Conservation (phyloP, 37 sponge, comb jelly and placozoan species). For the Cladorhizidae sp. region DNA sequence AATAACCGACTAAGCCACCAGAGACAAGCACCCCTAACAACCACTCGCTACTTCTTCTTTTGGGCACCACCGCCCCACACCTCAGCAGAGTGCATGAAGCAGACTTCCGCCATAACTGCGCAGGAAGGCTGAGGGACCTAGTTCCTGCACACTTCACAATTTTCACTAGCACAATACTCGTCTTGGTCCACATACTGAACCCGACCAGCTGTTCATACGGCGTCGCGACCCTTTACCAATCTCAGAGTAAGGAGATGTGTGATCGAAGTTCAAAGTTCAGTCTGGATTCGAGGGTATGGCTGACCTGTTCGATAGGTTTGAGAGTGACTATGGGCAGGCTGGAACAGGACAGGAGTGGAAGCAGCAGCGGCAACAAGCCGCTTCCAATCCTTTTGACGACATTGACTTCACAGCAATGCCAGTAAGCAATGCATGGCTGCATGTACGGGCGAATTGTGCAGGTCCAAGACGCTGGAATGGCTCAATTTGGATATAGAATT, state of each 20-base stretch:
- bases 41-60: background rate
- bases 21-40: background rate
- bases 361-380: background rate
- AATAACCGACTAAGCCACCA: background rate
- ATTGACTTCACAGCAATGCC: constrained; percentile 1
- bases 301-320: constrained; percentile 35
- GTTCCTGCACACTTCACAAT: no score
- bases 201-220: no score
- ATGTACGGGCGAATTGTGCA: no score
- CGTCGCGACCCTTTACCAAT: background rate
- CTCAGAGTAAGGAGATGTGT: no score
- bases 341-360: background rate
- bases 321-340: background rate
- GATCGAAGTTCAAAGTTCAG: background rate
- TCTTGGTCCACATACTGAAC: background rate
- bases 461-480: no score
- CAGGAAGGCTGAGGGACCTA: no score
- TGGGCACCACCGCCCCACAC: no score
- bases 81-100: no score
- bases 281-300: constrained; percentile 48
- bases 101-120: no score
- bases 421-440: constrained; percentile 9
- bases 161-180: no score
- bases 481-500: no score
- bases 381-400: constrained; percentile 41